These are phyloP conservation scores for Sebastes trivittatus DNA, from an alignment of 2,797 vertebrate genomes.

Conservation along the genomic window DNA sequence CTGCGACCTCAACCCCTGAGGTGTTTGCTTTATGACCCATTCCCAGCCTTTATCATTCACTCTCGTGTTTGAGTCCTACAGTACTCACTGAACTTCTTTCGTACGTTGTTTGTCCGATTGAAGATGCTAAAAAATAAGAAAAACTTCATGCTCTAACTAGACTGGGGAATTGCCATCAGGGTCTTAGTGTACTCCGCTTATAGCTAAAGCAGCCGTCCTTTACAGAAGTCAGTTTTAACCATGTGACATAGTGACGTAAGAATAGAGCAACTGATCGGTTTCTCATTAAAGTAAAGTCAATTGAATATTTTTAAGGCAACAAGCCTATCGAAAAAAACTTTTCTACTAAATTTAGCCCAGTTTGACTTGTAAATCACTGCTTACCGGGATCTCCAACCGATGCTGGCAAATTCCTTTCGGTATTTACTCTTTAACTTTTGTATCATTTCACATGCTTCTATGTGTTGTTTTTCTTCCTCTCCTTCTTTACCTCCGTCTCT, in stretches of 20 bases:
- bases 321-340: rapidly evolving
- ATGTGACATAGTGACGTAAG: neutral
- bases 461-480: neutral
- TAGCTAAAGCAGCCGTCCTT: neutral
- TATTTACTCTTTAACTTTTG: neutral
- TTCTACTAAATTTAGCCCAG: neutral
- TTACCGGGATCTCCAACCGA: neutral
- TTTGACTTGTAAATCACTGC: neutral
- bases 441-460: neutral
- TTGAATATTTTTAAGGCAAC: neutral
- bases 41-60: slow-evolving; percentile 48
- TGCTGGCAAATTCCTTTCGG: neutral
- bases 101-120: neutral
- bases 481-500: slow-evolving; percentile 10
- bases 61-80: neutral
- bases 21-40: slow-evolving; percentile 70
- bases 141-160: slow-evolving; percentile 11
- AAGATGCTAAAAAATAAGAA: neutral
- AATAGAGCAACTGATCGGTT: neutral
- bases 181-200: neutral
- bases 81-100: neutral
- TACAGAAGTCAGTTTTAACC: neutral
- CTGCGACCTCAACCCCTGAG: slow-evolving; percentile 66
- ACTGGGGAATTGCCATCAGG: neutral
- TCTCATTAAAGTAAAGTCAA: no score